Evolutionary conservation across 2,113 vertebrate species (phyloP).

Genomic region (Noctilio leporinus): DNA sequence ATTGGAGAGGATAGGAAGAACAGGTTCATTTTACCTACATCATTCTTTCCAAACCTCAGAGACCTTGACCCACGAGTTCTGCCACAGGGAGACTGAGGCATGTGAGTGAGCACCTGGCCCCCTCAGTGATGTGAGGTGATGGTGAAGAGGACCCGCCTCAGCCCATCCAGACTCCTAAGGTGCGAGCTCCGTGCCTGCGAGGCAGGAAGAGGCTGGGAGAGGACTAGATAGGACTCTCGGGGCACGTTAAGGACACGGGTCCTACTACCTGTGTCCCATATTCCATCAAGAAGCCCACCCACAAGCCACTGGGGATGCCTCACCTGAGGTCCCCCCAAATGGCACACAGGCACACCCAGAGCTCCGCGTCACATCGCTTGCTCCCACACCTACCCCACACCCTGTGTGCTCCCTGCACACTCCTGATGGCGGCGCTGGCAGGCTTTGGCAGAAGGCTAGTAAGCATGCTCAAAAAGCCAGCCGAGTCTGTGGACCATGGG

Average conservation of each 20-base stretch:
- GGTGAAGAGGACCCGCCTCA: background rate
- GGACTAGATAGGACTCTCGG: background rate
- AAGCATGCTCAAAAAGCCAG: background rate
- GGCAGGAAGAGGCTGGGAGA: background rate
- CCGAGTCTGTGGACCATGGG: background rate
- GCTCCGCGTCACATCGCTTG: background rate
- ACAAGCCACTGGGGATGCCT: background rate
- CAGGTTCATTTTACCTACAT: background rate
- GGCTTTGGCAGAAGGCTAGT: background rate
- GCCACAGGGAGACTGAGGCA: background rate
- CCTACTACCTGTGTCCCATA: background rate
- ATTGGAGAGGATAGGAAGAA: background rate
- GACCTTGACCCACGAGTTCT: background rate
- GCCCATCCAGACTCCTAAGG: background rate
- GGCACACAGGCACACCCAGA: background rate
- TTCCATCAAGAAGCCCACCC: background rate
- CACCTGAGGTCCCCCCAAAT: background rate
- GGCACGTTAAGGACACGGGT: background rate
- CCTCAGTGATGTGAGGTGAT: no score
- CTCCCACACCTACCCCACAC: fast-evolving
- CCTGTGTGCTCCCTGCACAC: background rate
- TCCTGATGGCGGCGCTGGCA: no score
- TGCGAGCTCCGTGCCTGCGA: background rate
- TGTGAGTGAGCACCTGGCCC: background rate
- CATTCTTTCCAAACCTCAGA: background rate